Percentiles rank a stretch among this genome's conserved stretches.
Conservation (phyloP, 2,888 invertebrate species). For the Polydrusus tereticollis region DNA sequence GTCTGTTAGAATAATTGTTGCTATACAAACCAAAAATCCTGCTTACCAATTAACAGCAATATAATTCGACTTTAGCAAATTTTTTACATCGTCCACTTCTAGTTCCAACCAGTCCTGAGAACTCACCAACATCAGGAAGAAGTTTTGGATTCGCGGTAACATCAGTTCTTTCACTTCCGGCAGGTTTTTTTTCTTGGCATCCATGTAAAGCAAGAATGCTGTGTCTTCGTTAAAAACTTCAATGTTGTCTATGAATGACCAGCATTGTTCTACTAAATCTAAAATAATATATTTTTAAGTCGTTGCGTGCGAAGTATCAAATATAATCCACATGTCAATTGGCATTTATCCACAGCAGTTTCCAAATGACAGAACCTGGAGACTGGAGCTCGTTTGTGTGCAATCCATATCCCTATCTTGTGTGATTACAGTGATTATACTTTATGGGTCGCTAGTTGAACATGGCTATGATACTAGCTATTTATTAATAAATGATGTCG, state of each 20-base stretch:
- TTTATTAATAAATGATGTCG: too few relatives aligned
- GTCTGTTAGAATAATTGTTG: too few relatives aligned
- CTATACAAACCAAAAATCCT: too few relatives aligned
- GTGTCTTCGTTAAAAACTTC: conserved; percentile 81
- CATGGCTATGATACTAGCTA: too few relatives aligned
- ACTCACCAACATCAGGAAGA: conserved; percentile 82
- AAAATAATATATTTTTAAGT: conserved; percentile 23
- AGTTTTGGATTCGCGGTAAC: conserved; percentile 81
- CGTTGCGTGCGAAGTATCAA: neutral
- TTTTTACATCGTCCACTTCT: conserved; percentile 75
- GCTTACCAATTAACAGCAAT: conserved; percentile 81
- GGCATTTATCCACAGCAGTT: too few relatives aligned
- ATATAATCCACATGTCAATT: too few relatives aligned
- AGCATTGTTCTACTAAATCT: conserved; percentile 83
- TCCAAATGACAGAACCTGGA: too few relatives aligned
- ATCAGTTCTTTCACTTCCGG: conserved; percentile 78
- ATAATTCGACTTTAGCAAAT: conserved; percentile 78
- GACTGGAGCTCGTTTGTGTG: too few relatives aligned
- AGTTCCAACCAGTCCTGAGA: conserved; percentile 80
- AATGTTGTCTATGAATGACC: conserved; percentile 80
- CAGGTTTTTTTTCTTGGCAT: conserved; percentile 69
- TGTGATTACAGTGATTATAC: too few relatives aligned
- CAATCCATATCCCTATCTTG: too few relatives aligned
- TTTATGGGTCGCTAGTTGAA: too few relatives aligned
- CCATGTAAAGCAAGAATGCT: conserved; percentile 76